Conservation (phyloP, 2,797 vertebrate genomes). For the Rhynchotus rufescens region DNA sequence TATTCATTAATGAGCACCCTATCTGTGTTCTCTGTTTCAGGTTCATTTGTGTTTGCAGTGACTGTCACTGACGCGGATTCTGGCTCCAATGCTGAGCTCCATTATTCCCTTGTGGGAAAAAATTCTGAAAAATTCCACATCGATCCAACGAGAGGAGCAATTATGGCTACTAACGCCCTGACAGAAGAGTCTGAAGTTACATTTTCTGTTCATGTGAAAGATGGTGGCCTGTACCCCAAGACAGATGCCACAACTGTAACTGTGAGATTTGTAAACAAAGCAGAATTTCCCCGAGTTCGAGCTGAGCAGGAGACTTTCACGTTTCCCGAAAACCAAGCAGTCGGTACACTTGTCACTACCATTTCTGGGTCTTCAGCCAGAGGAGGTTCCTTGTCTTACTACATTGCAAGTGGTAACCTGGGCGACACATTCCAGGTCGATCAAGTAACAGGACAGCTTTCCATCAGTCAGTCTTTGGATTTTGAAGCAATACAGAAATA, state of each 20-base stretch:
- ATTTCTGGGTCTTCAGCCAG: constrained; percentile 89
- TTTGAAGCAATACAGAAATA: constrained; percentile 94
- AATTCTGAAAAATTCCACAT: constrained; percentile 95
- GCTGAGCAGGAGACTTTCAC: constrained; percentile 88
- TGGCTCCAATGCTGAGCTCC: constrained; percentile 91
- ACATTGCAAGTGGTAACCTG: constrained; percentile 95
- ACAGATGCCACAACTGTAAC: constrained; percentile 96
- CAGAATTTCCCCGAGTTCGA: constrained; percentile 90
- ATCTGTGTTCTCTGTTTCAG: constrained; percentile 75
- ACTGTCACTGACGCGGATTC: constrained; percentile 95
- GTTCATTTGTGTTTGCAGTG: constrained; percentile 94
- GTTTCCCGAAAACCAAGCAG: constrained; percentile 91
- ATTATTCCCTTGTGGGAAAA: constrained; percentile 91
- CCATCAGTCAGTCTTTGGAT: constrained; percentile 87
- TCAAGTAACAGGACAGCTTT: constrained; percentile 92
- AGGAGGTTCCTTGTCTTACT: constrained; percentile 91
- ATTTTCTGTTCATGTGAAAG: constrained; percentile 92
- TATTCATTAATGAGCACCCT: background rate
- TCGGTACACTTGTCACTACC: constrained; percentile 88
- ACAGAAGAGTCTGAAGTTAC: constrained; percentile 90
- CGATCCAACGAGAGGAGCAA: constrained; percentile 91
- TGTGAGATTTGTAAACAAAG: constrained; percentile 91
- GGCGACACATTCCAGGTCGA: constrained; percentile 92
- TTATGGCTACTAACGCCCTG: constrained; percentile 88
- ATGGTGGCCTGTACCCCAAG: constrained; percentile 87